Evolutionary conservation across 1,140 invertebrate genomes (phyloP).

Genomic region (Trachymyrmex cornetzi): DNA sequence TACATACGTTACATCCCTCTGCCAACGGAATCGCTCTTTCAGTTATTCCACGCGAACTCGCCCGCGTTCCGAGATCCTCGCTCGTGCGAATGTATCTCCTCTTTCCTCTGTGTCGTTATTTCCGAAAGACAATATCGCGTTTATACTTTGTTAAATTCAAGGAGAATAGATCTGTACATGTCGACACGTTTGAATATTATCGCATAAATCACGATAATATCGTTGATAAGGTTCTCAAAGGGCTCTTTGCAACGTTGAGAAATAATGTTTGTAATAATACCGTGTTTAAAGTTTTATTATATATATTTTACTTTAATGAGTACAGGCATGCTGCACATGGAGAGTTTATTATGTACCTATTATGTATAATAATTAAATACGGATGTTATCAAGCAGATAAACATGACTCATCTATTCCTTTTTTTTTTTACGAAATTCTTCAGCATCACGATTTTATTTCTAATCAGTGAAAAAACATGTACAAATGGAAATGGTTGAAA

Average conservation of each 20-base stretch:
- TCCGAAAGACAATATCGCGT: background rate
- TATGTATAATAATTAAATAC: slow-evolving; percentile 1
- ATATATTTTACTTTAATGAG: background rate
- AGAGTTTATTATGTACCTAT: background rate
- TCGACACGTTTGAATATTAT: background rate
- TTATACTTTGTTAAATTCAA: slow-evolving; percentile 1
- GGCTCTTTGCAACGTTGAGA: background rate
- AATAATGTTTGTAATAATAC: background rate
- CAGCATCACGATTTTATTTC: slow-evolving; percentile 9
- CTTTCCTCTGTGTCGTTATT: background rate
- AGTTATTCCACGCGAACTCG: slow-evolving; percentile 67
- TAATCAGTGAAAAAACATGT: background rate
- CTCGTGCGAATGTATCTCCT: background rate
- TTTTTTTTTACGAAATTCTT: background rate
- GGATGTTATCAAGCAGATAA: background rate
- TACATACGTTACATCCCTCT: slow-evolving; percentile 74
- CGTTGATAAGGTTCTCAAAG: background rate
- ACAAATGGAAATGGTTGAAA: background rate
- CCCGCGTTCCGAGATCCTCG: slow-evolving; percentile 28
- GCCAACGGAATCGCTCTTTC: slow-evolving; percentile 60
- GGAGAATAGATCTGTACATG: background rate
- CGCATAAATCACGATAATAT: background rate
- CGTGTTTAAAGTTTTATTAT: background rate
- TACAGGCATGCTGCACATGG: too few species aligned
- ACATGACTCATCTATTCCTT: background rate